These are phyloP conservation scores for Cygnus buccinator DNA, from an alignment of 2,113 vertebrate species.

Conservation along the genomic window DNA sequence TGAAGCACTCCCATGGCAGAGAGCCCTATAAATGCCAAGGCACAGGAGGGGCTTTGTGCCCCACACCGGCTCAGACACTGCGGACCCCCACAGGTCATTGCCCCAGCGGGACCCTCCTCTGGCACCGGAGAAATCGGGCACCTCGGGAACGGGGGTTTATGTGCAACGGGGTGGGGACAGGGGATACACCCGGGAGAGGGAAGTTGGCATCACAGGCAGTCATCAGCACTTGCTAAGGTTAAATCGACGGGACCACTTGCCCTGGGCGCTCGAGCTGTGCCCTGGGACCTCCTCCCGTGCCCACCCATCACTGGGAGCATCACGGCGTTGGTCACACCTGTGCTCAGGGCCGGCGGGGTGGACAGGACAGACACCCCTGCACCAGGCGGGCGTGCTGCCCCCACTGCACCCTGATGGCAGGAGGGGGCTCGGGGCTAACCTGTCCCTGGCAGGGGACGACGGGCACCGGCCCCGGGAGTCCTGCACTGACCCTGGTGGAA, in stretches of 20 bases:
- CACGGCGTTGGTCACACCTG: neutral
- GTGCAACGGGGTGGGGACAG: neutral
- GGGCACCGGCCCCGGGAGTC: neutral
- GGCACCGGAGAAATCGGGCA: neutral
- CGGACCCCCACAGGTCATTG: neutral
- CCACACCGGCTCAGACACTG: neutral
- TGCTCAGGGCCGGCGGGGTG: rapidly evolving
- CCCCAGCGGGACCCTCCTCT: neutral
- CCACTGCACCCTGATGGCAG: neutral
- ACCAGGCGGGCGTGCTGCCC: neutral
- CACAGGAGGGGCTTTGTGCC: neutral
- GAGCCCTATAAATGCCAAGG: neutral
- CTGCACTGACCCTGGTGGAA: neutral
- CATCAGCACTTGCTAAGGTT: neutral
- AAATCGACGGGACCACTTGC: rapidly evolving
- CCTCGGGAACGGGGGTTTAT: neutral
- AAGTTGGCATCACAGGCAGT: rapidly evolving
- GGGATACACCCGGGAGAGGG: neutral
- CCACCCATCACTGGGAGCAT: rapidly evolving
- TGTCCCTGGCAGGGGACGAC: neutral
- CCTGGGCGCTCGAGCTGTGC: neutral
- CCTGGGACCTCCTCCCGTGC: neutral
- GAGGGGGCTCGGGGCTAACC: neutral
- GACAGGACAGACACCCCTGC: neutral
- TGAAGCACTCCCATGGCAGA: neutral